Evolutionary conservation across 2,797 vertebrate species (phyloP).

Genomic region (Fratercula arctica): DNA sequence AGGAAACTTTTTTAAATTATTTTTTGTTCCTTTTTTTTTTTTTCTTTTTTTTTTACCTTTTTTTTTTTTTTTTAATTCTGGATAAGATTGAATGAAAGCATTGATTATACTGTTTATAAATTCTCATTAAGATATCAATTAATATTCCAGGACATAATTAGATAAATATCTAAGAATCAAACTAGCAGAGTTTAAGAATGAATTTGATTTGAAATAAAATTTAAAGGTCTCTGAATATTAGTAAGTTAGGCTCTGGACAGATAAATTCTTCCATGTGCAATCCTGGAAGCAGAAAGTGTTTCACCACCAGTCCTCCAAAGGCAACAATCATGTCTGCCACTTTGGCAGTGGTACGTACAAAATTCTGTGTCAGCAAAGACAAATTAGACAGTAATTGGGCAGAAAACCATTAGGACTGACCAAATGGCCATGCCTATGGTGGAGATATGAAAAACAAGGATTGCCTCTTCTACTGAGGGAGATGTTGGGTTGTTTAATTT

Average conservation of each 20-base stretch:
- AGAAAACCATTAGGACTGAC: not conserved
- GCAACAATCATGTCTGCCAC: not conserved
- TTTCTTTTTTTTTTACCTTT: not conserved
- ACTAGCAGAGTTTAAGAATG: not conserved
- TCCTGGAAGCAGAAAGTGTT: not conserved
- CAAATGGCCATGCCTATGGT: not conserved
- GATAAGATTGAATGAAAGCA: not conserved
- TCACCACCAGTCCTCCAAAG: not conserved
- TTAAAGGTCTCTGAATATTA: not conserved
- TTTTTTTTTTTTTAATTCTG: fast-evolving
- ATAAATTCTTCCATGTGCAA: not conserved
- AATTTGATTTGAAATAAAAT: not conserved
- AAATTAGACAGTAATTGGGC: not conserved
- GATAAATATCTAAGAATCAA: not conserved
- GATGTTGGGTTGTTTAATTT: not conserved
- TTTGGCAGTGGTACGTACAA: not conserved
- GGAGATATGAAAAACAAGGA: not conserved
- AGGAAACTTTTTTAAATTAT: fast-evolving
- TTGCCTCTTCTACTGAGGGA: not conserved
- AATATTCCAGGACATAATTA: not conserved
- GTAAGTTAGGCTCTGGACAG: not conserved
- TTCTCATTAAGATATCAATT: not conserved
- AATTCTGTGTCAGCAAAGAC: not conserved
- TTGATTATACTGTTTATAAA: not conserved
- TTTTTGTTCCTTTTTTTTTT: fast-evolving